Evolutionary conservation across 2,888 invertebrate species (phyloP).

Genomic region (Eudasyphora cyanicolor): DNA sequence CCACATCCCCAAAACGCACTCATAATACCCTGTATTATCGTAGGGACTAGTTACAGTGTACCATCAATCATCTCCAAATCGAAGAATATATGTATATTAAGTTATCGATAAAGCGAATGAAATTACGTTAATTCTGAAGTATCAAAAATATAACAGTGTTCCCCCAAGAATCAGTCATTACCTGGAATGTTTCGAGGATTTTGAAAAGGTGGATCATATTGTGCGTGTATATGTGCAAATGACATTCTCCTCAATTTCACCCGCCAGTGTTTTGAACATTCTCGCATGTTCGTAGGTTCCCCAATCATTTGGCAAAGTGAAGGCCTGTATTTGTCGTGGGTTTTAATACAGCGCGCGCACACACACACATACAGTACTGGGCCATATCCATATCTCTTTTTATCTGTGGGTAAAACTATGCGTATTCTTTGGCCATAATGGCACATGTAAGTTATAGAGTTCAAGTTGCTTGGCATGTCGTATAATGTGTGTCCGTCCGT

Average conservation of each 20-base stretch:
- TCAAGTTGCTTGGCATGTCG: slow-evolving; percentile 9
- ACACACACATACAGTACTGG: slow-evolving; percentile 13
- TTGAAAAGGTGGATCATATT: too few species aligned
- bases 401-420: slow-evolving; percentile 42
- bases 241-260: not conserved
- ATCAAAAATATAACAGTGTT: too few species aligned
- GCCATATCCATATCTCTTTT: slow-evolving; percentile 8
- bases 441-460: slow-evolving; percentile 9
- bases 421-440: slow-evolving; percentile 40
- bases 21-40: too few species aligned
- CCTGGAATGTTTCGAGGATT: too few species aligned
- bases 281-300: not conserved
- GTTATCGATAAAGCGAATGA: too few species aligned
- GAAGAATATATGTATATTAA: too few species aligned
- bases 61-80: too few species aligned
- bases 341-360: not conserved
- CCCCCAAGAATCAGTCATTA: too few species aligned
- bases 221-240: too few species aligned
- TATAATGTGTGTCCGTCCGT: not conserved
- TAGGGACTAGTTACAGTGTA: too few species aligned
- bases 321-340: slow-evolving; percentile 46
- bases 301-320: slow-evolving; percentile 57
- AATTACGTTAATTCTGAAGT: too few species aligned
- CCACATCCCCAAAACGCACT: too few species aligned
- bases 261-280: not conserved